phyloP scores from a whole-genome alignment of 2,797 vertebrate genomes.

The Neosalanx taihuensis region DNA sequence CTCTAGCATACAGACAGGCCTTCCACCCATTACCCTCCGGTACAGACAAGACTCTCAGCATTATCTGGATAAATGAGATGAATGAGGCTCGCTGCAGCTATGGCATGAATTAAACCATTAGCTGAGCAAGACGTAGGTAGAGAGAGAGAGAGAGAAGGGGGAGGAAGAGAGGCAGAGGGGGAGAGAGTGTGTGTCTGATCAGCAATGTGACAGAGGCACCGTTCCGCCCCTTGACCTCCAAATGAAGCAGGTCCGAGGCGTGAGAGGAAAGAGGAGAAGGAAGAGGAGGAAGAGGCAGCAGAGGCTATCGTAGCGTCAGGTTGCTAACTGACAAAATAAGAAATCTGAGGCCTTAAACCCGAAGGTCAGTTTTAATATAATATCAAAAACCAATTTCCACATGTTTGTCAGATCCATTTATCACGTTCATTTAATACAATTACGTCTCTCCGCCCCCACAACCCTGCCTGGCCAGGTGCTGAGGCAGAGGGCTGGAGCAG shows the following conservation, averaged over 20 bases:
- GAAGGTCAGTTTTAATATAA: conserved; percentile 85
- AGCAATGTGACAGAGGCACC: conserved; percentile 1
- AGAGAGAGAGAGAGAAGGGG: neutral
- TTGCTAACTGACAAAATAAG: conserved; percentile 69
- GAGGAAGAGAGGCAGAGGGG: neutral
- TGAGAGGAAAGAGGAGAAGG: neutral
- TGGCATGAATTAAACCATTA: conserved; percentile 8
- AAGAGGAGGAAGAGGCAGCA: conserved; percentile 31
- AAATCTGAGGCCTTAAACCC: conserved; percentile 74
- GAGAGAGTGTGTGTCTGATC: conserved; percentile 11
- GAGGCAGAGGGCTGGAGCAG: conserved; percentile 37
- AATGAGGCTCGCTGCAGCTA: neutral
- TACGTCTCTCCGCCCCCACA: conserved; percentile 54
- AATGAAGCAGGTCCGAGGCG: neutral
- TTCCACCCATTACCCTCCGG: neutral
- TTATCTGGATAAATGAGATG: conserved; percentile 12
- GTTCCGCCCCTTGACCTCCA: neutral
- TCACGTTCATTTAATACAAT: conserved; percentile 82
- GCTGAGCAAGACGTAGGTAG: neutral
- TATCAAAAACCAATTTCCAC: conserved; percentile 85
- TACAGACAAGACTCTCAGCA: neutral
- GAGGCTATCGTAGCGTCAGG: conserved; percentile 45
- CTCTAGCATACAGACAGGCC: neutral
- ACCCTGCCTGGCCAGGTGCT: conserved; percentile 27
- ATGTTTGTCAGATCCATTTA: conserved; percentile 83